phyloP scores from a whole-genome alignment of 2,113 vertebrate species.

The Canis aureus region DNA sequence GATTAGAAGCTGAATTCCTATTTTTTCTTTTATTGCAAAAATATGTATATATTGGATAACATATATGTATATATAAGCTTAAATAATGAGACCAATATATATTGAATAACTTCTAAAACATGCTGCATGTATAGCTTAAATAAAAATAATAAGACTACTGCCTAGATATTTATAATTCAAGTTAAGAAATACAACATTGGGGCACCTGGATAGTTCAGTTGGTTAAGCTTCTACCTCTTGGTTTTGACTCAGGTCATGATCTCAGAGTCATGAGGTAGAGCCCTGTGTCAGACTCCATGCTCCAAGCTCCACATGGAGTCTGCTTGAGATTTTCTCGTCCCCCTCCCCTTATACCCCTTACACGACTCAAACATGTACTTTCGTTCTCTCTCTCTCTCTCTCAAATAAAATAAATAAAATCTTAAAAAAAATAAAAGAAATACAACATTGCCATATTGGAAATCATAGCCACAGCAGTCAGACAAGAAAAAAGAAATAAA shows the following conservation, averaged over 20 bases:
- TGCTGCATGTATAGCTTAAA: not conserved
- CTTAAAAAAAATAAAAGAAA: not conserved
- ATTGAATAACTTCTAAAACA: conserved; percentile 48
- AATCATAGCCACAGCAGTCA: not conserved
- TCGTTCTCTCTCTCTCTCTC: not conserved
- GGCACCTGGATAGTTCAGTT: not conserved
- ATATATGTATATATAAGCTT: not conserved
- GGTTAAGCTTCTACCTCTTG: not conserved
- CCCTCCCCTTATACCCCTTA: not conserved
- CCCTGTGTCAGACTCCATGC: not conserved
- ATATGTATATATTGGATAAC: not conserved
- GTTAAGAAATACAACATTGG: not conserved
- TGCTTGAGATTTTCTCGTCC: not conserved
- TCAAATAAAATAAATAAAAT: not conserved
- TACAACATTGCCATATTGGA: not conserved
- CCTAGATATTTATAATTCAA: conserved; percentile 21
- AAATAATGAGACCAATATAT: not conserved
- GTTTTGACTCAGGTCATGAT: not conserved
- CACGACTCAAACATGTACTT: not conserved
- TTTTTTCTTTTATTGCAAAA: not conserved
- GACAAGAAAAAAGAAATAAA: not conserved
- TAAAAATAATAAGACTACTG: not conserved
- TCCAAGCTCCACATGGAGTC: not conserved
- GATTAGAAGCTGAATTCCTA: not conserved
- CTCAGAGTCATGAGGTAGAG: not conserved